Percentiles rank a stretch among this genome's conserved stretches.
phyloP scores from a whole-genome alignment of 2,888 invertebrate genomes.

The Acheta domesticus region DNA sequence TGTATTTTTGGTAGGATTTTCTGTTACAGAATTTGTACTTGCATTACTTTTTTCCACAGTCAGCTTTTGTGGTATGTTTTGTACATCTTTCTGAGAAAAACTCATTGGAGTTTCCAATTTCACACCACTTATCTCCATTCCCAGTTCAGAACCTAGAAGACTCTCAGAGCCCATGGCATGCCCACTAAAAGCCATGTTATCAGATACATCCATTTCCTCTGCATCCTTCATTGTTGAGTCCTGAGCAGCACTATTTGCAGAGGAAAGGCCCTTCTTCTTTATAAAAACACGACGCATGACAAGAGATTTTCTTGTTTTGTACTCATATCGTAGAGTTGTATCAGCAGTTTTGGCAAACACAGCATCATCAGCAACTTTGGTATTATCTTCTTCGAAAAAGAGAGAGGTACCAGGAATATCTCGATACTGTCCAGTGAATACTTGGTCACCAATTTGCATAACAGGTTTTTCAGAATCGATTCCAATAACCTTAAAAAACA shows the following conservation, averaged over 20 bases:
- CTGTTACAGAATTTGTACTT: neutral
- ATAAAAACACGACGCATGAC: slow-evolving; percentile 67
- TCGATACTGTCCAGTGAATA: slow-evolving; percentile 61
- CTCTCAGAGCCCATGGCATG: neutral
- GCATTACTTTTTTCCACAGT: neutral
- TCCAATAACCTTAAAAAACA: slow-evolving; percentile 55
- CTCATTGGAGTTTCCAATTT: neutral
- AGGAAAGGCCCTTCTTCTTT: slow-evolving; percentile 39
- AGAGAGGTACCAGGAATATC: slow-evolving; percentile 68
- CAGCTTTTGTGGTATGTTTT: neutral
- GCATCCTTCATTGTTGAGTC: neutral
- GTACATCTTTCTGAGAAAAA: neutral
- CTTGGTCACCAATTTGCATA: slow-evolving; percentile 65
- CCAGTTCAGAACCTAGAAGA: neutral
- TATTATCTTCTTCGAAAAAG: slow-evolving; percentile 64
- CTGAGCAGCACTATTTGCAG: neutral
- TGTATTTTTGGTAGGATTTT: neutral
- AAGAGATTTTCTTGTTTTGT: slow-evolving; percentile 64
- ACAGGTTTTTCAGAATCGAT: slow-evolving; percentile 60
- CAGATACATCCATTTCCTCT: neutral
- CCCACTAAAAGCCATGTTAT: too few species aligned
- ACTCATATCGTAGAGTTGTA: slow-evolving; percentile 58
- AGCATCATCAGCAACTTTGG: slow-evolving; percentile 46
- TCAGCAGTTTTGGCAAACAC: slow-evolving; percentile 45
- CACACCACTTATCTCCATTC: neutral